Percentiles rank a stretch among this genome's conserved stretches.
These are phyloP conservation scores for Setipinna tenuifilis DNA, from an alignment of 2,797 vertebrate genomes.

Conservation along the genomic window DNA sequence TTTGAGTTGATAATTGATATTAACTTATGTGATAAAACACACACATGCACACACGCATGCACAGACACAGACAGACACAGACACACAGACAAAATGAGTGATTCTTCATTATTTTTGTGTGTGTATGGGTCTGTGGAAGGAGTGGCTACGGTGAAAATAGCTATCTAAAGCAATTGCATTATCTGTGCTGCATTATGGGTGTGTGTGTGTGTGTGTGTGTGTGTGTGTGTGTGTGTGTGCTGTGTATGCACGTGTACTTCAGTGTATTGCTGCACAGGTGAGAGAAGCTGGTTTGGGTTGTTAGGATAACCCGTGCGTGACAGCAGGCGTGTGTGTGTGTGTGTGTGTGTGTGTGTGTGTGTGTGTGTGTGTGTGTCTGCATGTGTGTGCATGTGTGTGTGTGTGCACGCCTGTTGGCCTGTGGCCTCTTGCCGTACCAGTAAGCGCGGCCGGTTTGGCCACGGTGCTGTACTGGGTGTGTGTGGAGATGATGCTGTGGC, in stretches of 20 bases:
- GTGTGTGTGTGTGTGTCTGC: conserved; percentile 61
- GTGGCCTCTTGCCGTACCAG: conserved; percentile 66
- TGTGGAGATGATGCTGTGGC: conserved; percentile 84
- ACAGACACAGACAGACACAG: conserved; percentile 11
- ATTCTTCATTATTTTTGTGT: too few relatives aligned
- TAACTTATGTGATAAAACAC: conserved; percentile 31
- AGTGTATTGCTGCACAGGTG: background rate
- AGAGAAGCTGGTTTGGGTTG: background rate
- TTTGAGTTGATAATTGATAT: too few relatives aligned
- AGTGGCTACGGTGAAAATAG: too few relatives aligned
- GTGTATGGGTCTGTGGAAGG: too few relatives aligned
- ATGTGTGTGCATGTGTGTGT: background rate
- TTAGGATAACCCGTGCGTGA: background rate
- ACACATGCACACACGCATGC: background rate
- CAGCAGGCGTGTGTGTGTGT: background rate
- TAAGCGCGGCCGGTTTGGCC: conserved; percentile 87
- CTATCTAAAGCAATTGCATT: too few relatives aligned
- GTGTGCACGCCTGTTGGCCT: background rate
- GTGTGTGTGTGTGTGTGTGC: conserved; percentile 64
- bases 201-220: conserved; percentile 55
- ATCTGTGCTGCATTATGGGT: too few relatives aligned
- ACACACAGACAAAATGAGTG: too few relatives aligned
- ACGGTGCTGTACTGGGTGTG: conserved; percentile 87
- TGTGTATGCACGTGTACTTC: background rate
- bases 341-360: background rate